Evolutionary conservation across 2,113 vertebrate genomes (phyloP), one percentile per base, ranked within the genome.

Genomic region (Epinephelus moara): DNA sequence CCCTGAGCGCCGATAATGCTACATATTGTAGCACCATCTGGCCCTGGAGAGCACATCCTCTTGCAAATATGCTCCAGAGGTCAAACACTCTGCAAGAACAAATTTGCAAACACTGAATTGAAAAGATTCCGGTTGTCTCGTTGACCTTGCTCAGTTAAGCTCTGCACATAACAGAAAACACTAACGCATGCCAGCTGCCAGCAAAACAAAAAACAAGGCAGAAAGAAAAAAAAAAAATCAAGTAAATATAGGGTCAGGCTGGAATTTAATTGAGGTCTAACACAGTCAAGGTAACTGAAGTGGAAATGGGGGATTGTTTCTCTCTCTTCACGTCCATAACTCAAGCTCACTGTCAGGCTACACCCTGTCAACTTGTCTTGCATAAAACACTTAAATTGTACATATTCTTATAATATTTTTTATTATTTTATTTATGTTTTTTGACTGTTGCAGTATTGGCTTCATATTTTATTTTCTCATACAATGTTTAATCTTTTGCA

Each of bases 21-120:
- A 55, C 63, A 64, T 49, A 60, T 70, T 74, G 77, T 70, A 56
- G 72, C 53, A 62, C 85, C 91, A 91, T 89, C 91, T 88, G 92
- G 82, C 84, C 84, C 75, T 4, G 42, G 61, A 73, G 71, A 84
- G 57, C 62, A 56, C 63, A 60, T 70, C 82, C 53, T 77, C 70
- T 76, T 57, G 42, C 69, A 67, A 75, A 89, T 47, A 62, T 66
- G 86, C 75, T 82, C 12, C 73, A 56, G 84, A 84, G 87, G 87
- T 89, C 85, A 91, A 86, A 85, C 21, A 25, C 69, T 82, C 14
- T 15, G 15, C 57, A 69, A 56, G 75, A 90, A 81, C 84, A 89
- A 55, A 91, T 91, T 47, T 82, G 60, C 70, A 83, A 88, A 89
- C 73, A 78, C n/a, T 45, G 56, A 87, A 85, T 45, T 50, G 75